A percentile compares a stretch with the other conserved stretches of the same genome.
Conservation (phyloP, 2,113 vertebrate species). For the Hipposideros armiger region DNA sequence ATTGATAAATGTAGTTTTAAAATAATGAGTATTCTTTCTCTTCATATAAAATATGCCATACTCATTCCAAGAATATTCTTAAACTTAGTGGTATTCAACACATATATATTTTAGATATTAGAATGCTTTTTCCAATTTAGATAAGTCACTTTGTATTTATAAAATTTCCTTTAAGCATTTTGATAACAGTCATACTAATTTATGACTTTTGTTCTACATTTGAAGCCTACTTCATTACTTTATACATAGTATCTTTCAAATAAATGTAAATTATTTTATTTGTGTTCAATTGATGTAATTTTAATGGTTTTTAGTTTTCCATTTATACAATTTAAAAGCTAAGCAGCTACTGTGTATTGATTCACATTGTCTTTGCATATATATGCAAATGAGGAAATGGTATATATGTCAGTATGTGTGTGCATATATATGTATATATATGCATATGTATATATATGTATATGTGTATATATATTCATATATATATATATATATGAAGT, state of each 20-base stretch:
- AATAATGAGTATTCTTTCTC: constrained; percentile 29
- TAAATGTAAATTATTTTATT: constrained; percentile 65
- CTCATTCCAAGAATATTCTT: constrained; percentile 46
- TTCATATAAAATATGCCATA: constrained; percentile 40
- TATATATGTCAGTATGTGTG: neutral
- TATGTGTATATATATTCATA: neutral
- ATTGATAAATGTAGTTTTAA: constrained; percentile 51
- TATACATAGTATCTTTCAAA: constrained; percentile 64
- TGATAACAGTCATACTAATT: constrained; percentile 52
- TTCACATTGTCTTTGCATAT: constrained; percentile 59
- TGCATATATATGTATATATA: neutral
- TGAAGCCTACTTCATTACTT: constrained; percentile 73
- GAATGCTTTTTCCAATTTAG: constrained; percentile 40
- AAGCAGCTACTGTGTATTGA: constrained; percentile 68
- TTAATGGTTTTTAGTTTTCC: constrained; percentile 70
- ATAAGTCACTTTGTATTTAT: constrained; percentile 38
- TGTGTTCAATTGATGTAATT: constrained; percentile 32
- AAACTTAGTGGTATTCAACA: constrained; percentile 40
- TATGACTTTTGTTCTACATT: constrained; percentile 47
- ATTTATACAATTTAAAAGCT: constrained; percentile 72
- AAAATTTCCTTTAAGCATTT: constrained; percentile 46
- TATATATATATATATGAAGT: neutral
- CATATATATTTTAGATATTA: constrained; percentile 38
- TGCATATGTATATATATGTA: neutral
- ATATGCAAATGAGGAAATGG: constrained; percentile 61